phyloP scores from a whole-genome alignment of 2,113 vertebrate species.

The Stercorarius parasiticus region DNA sequence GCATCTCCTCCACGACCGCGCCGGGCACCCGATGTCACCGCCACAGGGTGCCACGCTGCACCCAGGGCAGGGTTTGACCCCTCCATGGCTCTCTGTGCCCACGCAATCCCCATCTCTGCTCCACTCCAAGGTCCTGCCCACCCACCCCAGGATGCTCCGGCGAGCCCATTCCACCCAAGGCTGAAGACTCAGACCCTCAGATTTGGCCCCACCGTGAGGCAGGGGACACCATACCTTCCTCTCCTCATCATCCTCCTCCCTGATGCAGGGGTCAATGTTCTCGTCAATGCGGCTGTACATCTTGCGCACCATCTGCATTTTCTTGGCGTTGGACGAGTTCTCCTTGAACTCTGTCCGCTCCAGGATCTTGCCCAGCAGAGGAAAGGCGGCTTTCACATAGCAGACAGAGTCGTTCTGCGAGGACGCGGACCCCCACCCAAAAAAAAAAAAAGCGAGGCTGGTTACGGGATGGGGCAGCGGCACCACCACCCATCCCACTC shows the following conservation, averaged over 20 bases:
- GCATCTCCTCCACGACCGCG: rapidly evolving
- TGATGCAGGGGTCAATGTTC: slow-evolving; percentile 48
- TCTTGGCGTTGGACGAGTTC: slow-evolving; percentile 50
- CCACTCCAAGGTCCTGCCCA: not conserved
- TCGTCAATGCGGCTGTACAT: slow-evolving; percentile 35
- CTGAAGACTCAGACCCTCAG: not conserved
- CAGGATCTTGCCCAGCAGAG: slow-evolving; percentile 63
- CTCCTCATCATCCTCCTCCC: slow-evolving; percentile 44
- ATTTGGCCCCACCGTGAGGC: not conserved
- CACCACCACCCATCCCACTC: not conserved
- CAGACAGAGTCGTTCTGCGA: slow-evolving; percentile 63
- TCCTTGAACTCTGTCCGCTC: slow-evolving; percentile 68
- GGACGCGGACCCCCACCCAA: not conserved
- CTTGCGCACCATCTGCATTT: slow-evolving; percentile 15
- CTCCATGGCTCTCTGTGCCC: rapidly evolving
- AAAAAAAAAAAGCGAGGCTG: rapidly evolving
- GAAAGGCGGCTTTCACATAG: slow-evolving; percentile 74
- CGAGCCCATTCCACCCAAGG: not conserved
- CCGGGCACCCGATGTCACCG: rapidly evolving
- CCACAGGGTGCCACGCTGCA: rapidly evolving
- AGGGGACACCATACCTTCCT: slow-evolving; percentile 37
- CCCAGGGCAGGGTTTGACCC: not conserved
- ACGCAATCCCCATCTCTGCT: not conserved
- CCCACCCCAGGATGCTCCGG: rapidly evolving
- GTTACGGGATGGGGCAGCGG: not conserved